phyloP scores from a whole-genome alignment of 2,113 vertebrate species.

The Rissa tridactyla region DNA sequence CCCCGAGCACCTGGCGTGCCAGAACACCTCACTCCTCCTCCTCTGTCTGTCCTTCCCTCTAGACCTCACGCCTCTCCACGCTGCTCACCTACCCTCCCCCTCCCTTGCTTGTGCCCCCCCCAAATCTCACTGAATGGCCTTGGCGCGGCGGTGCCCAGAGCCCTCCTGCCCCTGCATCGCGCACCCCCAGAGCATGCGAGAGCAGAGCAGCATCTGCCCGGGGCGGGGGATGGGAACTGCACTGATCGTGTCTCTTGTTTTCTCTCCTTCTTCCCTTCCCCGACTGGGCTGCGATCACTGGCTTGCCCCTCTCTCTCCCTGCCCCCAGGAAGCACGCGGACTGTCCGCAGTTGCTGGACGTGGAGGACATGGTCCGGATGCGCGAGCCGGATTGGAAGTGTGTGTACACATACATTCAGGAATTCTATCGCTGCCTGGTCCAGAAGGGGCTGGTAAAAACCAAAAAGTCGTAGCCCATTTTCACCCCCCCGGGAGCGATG shows the following conservation, averaged over 20 bases:
- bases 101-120: slow-evolving; percentile 33
- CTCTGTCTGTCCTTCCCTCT: slow-evolving; percentile 29
- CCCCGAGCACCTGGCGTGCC: slow-evolving; percentile 2
- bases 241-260: slow-evolving; percentile 75
- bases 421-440: slow-evolving; percentile 99
- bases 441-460: slow-evolving; percentile 99
- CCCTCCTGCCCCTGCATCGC: slow-evolving; percentile 55
- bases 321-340: slow-evolving; percentile 93
- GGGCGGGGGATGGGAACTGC: slow-evolving; percentile 69
- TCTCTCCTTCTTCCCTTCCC: slow-evolving; percentile 62
- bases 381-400: slow-evolving; percentile 99
- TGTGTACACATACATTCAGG: slow-evolving; percentile 99
- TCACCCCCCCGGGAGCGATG: slow-evolving; percentile 68
- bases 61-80: slow-evolving; percentile 61
- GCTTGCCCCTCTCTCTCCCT: slow-evolving; percentile 72
- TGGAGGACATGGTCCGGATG: slow-evolving; percentile 99
- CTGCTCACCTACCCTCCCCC: slow-evolving; percentile 12
- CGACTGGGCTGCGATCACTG: slow-evolving; percentile 79
- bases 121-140: slow-evolving; percentile 64
- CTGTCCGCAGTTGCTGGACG: slow-evolving; percentile 98
- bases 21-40: slow-evolving; percentile 58
- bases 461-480: slow-evolving; percentile 93
- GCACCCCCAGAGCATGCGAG: slow-evolving; percentile 72
- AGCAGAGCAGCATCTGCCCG: slow-evolving; percentile 59
- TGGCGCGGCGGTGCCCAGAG: neutral